Conservation (phyloP, 1,140 invertebrate species). For the Cherax quadricarinatus region DNA sequence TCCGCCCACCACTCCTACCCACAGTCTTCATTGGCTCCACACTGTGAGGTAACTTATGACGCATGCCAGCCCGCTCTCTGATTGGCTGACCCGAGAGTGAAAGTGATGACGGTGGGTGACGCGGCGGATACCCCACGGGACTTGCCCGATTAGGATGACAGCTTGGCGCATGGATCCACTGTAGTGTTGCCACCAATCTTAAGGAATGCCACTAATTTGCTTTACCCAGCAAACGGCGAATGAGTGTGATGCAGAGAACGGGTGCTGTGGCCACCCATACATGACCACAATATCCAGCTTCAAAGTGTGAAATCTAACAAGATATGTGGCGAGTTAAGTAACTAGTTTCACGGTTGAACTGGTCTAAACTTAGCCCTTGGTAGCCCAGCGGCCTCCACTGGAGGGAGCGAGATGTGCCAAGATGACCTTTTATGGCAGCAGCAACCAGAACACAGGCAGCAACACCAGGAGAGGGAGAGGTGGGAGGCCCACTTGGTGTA, state of each 20-base stretch:
- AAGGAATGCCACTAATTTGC: not conserved
- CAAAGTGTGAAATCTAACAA: not conserved
- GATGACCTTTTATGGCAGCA: constrained; percentile 32
- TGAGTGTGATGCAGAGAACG: not conserved
- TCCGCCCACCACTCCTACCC: constrained; percentile 29
- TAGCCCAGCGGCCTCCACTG: not conserved
- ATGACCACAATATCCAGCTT: not conserved
- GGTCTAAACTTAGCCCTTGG: not conserved
- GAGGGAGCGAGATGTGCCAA: constrained; percentile 2
- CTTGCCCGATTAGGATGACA: constrained; percentile 38
- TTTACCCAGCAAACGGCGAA: not conserved
- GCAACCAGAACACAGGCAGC: constrained; percentile 10
- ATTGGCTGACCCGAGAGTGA: not conserved
- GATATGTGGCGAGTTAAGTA: not conserved
- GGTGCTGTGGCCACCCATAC: not conserved
- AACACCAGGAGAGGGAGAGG: not conserved
- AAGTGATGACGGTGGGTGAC: constrained; percentile 18
- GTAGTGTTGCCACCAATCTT: not conserved
- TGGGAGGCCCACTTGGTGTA: not conserved
- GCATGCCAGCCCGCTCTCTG: constrained; percentile 4
- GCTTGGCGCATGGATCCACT: constrained; percentile 16
- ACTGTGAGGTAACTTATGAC: constrained; percentile 45
- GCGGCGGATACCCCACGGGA: constrained; percentile 25
- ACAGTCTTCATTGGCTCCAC: not conserved
- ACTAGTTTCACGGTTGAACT: not conserved